Evolutionary conservation across 2,888 invertebrate species (phyloP).

Genomic region (Harpalus rufipes): DNA sequence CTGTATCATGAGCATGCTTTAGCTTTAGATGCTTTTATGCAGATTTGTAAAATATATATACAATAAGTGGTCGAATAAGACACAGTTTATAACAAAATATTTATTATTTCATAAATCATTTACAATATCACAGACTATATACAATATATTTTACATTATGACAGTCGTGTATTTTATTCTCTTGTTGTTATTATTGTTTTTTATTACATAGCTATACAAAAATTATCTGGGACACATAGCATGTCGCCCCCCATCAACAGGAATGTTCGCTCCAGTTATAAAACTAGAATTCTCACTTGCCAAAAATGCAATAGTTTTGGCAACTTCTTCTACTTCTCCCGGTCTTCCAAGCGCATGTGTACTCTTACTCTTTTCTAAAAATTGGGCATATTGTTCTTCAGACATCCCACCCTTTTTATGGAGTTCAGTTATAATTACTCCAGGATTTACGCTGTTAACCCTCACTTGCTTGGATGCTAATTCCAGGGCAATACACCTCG

Average conservation of each 20-base stretch:
- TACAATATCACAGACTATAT: no score
- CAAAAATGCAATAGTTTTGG: constrained; percentile 93
- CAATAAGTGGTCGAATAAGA: no score
- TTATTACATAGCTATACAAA: not conserved
- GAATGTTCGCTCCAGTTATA: constrained; percentile 92
- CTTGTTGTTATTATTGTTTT: no score
- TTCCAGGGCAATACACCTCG: constrained; percentile 94
- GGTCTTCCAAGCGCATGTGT: constrained; percentile 96
- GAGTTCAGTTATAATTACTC: constrained; percentile 92
- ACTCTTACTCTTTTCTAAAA: constrained; percentile 89
- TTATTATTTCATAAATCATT: no score
- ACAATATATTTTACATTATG: no score
- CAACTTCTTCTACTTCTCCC: constrained; percentile 91
- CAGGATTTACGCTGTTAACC: constrained; percentile 96
- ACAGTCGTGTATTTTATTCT: no score
- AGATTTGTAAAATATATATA: no score
- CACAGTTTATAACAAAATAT: no score
- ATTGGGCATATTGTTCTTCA: constrained; percentile 89
- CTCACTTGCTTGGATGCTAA: constrained; percentile 89
- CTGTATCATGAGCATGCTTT: no score
- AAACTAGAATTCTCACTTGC: constrained; percentile 93
- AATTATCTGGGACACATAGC: constrained; percentile 93
- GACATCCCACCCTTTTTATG: constrained; percentile 92
- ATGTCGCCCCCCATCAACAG: constrained; percentile 97
- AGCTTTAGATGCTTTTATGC: no score